Evolutionary conservation across 2,113 vertebrate species (phyloP), one percentile per base, ranked within the genome.

Genomic region (Pachyramphus minor): DNA sequence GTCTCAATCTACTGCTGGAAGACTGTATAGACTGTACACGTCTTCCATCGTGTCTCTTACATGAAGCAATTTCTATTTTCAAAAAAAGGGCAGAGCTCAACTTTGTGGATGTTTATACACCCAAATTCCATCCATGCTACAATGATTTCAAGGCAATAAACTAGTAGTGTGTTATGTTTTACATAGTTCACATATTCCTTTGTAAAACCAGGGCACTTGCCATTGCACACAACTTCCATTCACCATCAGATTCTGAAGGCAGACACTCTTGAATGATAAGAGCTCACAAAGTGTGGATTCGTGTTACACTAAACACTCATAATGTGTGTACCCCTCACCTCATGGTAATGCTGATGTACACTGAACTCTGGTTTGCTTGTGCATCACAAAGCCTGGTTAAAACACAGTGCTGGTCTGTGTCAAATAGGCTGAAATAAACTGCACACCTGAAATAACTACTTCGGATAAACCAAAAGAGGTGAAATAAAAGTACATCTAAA

Each of bases 1-100:
- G 98, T 98, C 98, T 98, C 95, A 96, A 97, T 98, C 92, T 96
- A 96, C 96, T 94, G 96, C 95, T 98, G 90, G 96, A 98, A 98
- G 97, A 97, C 93, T 97, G 95, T 96, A 98, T 93, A 97, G 97
- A 93, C 96, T 96, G 95, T 76, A 97, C 93, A 94, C 92, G 97
- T 97, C 97, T 98, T 96, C 94, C 93, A 97, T 77, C 88, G 41
- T 89, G 84, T 91, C 93, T 94, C 97, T 95, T 93, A 92, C 44
- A 89, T 67, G 84, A 94, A 94, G 89, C 87, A 97, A 95, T 93
- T 96, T 97, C 90, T 91, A 82, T 94, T 92, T 95, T 84, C 80
- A 86, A 92, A 97, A 76, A 92, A 58, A 92, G 72, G 77, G 59
- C 80, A 96, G 3, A 93, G 71, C 87, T 96, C 84, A 96, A 81